These are phyloP conservation scores for Dasysyrphus tricinctus DNA, from an alignment of 2,888 invertebrate species.

Conservation along the genomic window DNA sequence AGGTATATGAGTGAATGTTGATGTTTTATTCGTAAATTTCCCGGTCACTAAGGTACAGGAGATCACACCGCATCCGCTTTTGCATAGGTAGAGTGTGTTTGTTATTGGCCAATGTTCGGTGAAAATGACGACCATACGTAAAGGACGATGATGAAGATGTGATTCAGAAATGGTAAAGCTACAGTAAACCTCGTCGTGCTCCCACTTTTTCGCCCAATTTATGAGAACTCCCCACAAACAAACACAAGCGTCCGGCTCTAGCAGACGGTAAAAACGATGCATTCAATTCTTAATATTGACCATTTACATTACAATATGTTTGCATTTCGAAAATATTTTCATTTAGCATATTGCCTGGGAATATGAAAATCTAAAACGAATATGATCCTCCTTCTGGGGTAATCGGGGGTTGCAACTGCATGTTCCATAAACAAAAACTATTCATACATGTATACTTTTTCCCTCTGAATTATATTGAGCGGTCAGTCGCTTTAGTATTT, in stretches of 20 bases:
- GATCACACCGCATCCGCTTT: conserved; percentile 34
- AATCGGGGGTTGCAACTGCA: background rate
- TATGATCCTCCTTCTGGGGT: conserved; percentile 7
- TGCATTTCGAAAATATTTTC: conserved; percentile 80
- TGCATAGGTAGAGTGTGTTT: conserved; percentile 30
- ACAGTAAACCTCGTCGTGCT: conserved; percentile 38
- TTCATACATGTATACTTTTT: background rate
- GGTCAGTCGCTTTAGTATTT: conserved; percentile 45
- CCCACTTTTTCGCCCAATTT: conserved; percentile 27
- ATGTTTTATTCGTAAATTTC: conserved; percentile 54
- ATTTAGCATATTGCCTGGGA: conserved; percentile 75
- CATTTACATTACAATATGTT: conserved; percentile 82
- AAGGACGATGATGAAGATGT: conserved; percentile 45
- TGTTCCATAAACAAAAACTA: background rate
- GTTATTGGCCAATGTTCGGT: conserved; percentile 49
- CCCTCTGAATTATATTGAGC: conserved; percentile 27
- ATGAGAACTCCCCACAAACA: conserved; percentile 1
- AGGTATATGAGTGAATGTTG: conserved; percentile 39
- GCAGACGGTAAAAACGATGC: conserved; percentile 59
- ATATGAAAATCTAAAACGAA: conserved; percentile 67
- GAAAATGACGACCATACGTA: conserved; percentile 23
- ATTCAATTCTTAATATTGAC: conserved; percentile 79
- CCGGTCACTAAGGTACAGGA: conserved; percentile 32
- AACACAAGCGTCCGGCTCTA: conserved; percentile 33
- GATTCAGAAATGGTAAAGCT: conserved; percentile 37